Conservation (phyloP, 2,888 invertebrate genomes). For the Hemithea aestivaria region DNA sequence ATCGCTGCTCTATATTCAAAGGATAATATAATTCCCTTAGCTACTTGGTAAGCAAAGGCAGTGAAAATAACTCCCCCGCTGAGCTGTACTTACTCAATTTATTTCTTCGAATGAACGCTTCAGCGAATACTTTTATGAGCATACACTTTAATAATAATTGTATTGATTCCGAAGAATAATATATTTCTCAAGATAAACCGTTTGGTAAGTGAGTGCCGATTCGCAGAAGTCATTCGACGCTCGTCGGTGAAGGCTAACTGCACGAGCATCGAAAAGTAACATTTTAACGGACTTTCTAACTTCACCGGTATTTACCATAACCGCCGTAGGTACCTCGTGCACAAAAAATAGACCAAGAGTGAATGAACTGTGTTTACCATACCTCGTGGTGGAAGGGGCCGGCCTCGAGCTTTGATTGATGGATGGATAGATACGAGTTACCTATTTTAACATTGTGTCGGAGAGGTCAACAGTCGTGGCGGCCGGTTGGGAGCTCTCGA, state of each 20-base stretch:
- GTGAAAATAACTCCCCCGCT: too few species aligned
- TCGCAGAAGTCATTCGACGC: too few species aligned
- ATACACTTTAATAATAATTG: not conserved
- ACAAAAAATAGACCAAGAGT: slow-evolving; percentile 58
- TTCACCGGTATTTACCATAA: slow-evolving; percentile 4
- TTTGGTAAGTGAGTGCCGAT: not conserved
- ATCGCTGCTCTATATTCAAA: too few species aligned
- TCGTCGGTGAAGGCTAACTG: not conserved
- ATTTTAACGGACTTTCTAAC: slow-evolving; percentile 5
- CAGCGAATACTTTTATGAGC: too few species aligned
- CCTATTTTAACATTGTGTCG: slow-evolving; percentile 40
- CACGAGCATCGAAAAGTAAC: slow-evolving; percentile 1
- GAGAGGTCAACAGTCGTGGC: slow-evolving; percentile 45
- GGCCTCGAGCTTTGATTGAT: slow-evolving; percentile 47
- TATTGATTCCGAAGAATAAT: not conserved
- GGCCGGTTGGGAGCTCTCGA: slow-evolving; percentile 24
- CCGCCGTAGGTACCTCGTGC: slow-evolving; percentile 29
- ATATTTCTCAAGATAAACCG: too few species aligned
- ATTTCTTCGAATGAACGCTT: too few species aligned
- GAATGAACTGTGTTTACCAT: slow-evolving; percentile 59
- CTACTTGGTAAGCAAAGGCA: too few species aligned
- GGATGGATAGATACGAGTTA: slow-evolving; percentile 45
- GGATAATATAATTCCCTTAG: too few species aligned
- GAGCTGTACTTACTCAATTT: too few species aligned
- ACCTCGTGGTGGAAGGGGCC: slow-evolving; percentile 40